phyloP scores from a whole-genome alignment of 1,140 invertebrate species.

The Diploscapter pachys region DNA sequence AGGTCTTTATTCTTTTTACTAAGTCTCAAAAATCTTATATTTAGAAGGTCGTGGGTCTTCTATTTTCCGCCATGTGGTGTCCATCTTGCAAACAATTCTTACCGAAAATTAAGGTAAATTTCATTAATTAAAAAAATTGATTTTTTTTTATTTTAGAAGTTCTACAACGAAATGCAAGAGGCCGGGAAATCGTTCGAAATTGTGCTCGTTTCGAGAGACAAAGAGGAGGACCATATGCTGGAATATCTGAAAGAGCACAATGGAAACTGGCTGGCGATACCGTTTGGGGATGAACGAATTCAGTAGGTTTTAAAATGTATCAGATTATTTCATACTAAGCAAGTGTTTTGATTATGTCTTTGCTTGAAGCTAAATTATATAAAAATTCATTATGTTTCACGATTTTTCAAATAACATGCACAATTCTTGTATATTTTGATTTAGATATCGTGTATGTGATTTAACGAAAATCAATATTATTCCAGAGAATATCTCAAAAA shows the following conservation, averaged over 20 bases:
- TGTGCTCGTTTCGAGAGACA: constrained; percentile 59
- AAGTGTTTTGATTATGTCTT: too few species aligned
- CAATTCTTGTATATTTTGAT: too few species aligned
- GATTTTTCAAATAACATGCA: too few species aligned
- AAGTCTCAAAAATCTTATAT: too few species aligned
- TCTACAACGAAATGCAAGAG: constrained; percentile 14
- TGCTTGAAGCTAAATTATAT: too few species aligned
- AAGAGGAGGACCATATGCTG: constrained; percentile 52
- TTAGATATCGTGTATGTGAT: too few species aligned
- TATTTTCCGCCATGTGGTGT: constrained; percentile 65
- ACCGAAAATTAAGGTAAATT: constrained; percentile 57
- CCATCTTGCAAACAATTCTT: constrained; percentile 64
- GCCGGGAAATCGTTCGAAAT: constrained; percentile 14
- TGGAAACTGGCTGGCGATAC: constrained; percentile 59
- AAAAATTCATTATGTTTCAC: too few species aligned
- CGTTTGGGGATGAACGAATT: constrained; percentile 42
- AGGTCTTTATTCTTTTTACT: too few species aligned
- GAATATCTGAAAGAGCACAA: constrained; percentile 59
- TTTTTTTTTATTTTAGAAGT: constrained; percentile 1
- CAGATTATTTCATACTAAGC: too few species aligned
- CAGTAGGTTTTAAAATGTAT: constrained; percentile 39
- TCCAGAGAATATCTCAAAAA: too few species aligned
- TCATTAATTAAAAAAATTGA: not conserved
- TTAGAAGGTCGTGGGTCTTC: too few species aligned
- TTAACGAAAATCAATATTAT: too few species aligned